phyloP scores from a whole-genome alignment of 1,140 invertebrate species.

The Geopemphigus sp. region DNA sequence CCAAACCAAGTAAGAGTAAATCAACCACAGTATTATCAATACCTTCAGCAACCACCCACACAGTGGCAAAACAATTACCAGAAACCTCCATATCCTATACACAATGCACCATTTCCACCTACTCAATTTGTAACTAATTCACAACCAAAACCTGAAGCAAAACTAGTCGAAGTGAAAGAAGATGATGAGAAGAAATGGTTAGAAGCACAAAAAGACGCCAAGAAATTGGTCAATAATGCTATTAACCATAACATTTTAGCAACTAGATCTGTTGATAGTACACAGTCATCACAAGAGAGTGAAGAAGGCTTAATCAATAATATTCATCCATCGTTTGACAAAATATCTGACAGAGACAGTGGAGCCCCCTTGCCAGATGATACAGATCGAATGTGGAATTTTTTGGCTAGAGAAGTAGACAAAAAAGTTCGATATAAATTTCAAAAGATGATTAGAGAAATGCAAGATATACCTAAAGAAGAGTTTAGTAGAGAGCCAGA shows the following conservation, averaged over 20 bases:
- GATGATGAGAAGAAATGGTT: constrained; percentile 45
- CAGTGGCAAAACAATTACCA: constrained; percentile 29
- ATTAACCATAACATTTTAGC: constrained; percentile 22
- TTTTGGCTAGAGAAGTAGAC: constrained; percentile 41
- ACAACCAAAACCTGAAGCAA: constrained; percentile 36
- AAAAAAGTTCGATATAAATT: constrained; percentile 46
- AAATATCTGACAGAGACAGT: constrained; percentile 12
- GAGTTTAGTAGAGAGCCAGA: constrained; percentile 35
- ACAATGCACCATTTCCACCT: constrained; percentile 29
- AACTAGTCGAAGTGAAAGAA: constrained; percentile 40
- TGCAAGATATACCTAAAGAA: constrained; percentile 44
- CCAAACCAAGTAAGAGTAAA: constrained; percentile 24
- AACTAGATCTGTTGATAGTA: constrained; percentile 34
- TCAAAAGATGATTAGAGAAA: constrained; percentile 46
- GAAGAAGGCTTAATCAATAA: constrained; percentile 32
- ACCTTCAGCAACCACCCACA: constrained; percentile 29
- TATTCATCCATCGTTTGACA: constrained; percentile 35
- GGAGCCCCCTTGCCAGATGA: constrained; percentile 17
- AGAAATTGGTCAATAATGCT: constrained; percentile 33
- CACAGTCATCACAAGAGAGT: constrained; percentile 25
- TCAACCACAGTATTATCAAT: constrained; percentile 38
- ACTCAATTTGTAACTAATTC: constrained; percentile 35
- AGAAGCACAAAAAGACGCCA: constrained; percentile 40
- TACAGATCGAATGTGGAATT: constrained; percentile 44
- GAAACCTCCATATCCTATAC: constrained; percentile 37